Base-by-base conservation (phyloP, 2,797 vertebrate genomes). In the Nyctalus aviator region DNA sequence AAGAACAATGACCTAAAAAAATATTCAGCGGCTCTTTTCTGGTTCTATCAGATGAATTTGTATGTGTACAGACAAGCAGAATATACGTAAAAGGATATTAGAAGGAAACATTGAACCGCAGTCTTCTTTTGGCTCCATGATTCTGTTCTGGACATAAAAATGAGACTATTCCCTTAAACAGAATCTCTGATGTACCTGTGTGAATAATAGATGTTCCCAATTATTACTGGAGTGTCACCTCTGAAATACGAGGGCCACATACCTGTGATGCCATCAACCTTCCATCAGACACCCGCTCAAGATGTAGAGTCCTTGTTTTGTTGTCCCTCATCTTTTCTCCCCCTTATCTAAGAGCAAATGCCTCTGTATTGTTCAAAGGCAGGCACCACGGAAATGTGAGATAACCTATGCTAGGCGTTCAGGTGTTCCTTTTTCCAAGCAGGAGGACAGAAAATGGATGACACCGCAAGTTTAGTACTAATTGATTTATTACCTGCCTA, bases 401-500 rank as follows among this genome's bases (percentile, higher is more conserved):
- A 86, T 0, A 1, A 94, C 92, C 96, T 87, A 93, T 2, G 17
- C 93, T 91, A 96, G 96, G 94, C 76, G 95, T 97, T 98, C 97
- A 98, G 97, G 97, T 98, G 95, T 95, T 97, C 95, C 95, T 96
- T 96, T 97, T 95, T 89, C 95, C 91, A 97, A 94, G 94, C 96
- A 76, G n/a, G 27, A 95, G 97, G 91, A 97, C 97, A 97, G 97
- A 98, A 98, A 98, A 98, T 98, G 98, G 98, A 98, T 98, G 98
- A 98, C 84, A 97, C 98, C 97, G 96, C 97, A 97, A 96, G 97
- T 98, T 98, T 98, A 98, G 98, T 98, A 97, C 97, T 99, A 98
- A 99, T 99, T 98, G 98, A 98, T 99, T 98, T 98, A 99, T 98
- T 98, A 98, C 98, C 98, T 98, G 98, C 98, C 98, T 98, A 98